phyloP scores from a whole-genome alignment of 2,888 invertebrate species.

The Sylvicola fuscatus region DNA sequence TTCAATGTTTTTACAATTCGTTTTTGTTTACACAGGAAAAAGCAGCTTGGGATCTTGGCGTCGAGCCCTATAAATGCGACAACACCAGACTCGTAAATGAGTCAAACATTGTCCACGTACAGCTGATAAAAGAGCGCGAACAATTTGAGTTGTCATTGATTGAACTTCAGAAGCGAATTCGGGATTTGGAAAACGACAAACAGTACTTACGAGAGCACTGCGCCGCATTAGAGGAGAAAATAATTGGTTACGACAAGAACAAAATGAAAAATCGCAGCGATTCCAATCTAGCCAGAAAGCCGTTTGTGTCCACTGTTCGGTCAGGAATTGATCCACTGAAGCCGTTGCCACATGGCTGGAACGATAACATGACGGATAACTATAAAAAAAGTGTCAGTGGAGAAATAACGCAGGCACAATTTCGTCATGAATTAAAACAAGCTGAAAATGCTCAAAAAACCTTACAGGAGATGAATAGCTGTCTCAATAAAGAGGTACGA shows the following conservation, averaged over 20 bases:
- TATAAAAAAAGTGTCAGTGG: constrained; percentile 19
- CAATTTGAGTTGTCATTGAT: constrained; percentile 33
- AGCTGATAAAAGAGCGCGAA: constrained; percentile 43
- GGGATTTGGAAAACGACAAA: constrained; percentile 32
- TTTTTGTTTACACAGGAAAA: constrained; percentile 32
- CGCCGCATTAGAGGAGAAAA: constrained; percentile 25
- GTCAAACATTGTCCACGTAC: constrained; percentile 49
- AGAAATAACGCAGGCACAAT: constrained; percentile 14
- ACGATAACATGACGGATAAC: constrained; percentile 9
- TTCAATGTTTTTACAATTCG: too few relatives aligned
- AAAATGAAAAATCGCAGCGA: constrained; percentile 12
- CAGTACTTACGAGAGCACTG: constrained; percentile 26
- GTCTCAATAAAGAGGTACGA: constrained; percentile 12
- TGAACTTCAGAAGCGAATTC: constrained; percentile 30
- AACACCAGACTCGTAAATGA: constrained; percentile 55
- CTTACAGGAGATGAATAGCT: constrained; percentile 24
- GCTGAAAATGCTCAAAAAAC: constrained; percentile 24
- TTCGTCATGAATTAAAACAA: constrained; percentile 20
- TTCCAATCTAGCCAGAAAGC: constrained; percentile 16
- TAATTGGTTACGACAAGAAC: constrained; percentile 24
- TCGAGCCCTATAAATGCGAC: constrained; percentile 63
- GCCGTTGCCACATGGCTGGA: constrained; percentile 10
- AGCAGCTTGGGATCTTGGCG: constrained; percentile 43
- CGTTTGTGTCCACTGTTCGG: constrained; percentile 22
- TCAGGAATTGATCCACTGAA: constrained; percentile 13